Evolutionary conservation across 2,888 invertebrate genomes (phyloP).

Genomic region (Pollenia angustigena): DNA sequence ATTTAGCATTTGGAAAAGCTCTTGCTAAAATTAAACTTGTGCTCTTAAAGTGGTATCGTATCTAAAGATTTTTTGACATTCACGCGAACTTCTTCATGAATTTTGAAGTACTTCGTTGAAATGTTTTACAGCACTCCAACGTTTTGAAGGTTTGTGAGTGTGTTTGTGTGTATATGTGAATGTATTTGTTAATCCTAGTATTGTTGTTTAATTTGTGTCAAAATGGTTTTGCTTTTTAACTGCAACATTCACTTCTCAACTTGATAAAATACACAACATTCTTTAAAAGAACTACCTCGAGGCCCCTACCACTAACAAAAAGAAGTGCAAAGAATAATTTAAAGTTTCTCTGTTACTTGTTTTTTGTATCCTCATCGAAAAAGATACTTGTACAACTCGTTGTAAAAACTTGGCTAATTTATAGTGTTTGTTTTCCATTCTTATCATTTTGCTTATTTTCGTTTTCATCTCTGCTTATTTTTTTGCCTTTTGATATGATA

Average conservation of each 20-base stretch:
- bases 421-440: slow-evolving; percentile 40
- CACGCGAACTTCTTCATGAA: slow-evolving; percentile 13
- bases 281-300: neutral
- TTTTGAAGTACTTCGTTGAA: neutral
- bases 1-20: slow-evolving; percentile 7
- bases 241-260: neutral
- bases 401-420: slow-evolving; percentile 54
- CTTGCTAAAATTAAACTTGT: slow-evolving; percentile 47
- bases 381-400: neutral
- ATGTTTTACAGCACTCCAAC: neutral
- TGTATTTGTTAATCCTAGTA: slow-evolving; percentile 13
- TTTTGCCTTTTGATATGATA: slow-evolving; percentile 18
- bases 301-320: neutral
- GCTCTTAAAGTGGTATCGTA: slow-evolving; percentile 4
- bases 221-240: slow-evolving; percentile 41
- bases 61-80: slow-evolving; percentile 41
- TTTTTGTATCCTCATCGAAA: slow-evolving; percentile 37
- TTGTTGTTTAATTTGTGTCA: slow-evolving; percentile 61
- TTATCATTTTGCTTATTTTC: slow-evolving; percentile 16
- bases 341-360: slow-evolving; percentile 19
- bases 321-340: neutral
- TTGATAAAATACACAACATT: neutral
- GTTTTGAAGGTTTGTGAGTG: no score
- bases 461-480: slow-evolving; percentile 21
- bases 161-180: neutral